phyloP scores from a whole-genome alignment of 2,888 invertebrate genomes.

The Encarsia formosa region DNA sequence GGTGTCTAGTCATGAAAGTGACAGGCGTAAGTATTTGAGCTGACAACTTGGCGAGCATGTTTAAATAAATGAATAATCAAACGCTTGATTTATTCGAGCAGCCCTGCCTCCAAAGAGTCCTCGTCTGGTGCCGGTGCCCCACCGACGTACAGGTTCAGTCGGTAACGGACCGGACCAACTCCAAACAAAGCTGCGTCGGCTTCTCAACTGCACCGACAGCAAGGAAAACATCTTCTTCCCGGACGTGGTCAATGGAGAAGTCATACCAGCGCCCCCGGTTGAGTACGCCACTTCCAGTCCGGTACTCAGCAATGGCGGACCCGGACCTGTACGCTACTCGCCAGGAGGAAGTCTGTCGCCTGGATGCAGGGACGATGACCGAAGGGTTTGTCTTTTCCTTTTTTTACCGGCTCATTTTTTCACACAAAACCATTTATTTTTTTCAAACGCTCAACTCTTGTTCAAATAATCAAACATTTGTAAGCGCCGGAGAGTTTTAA shows the following conservation, averaged over 20 bases:
- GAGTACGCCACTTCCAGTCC: constrained; percentile 20
- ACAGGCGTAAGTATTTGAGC: constrained; percentile 41
- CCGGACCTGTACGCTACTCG: constrained; percentile 45
- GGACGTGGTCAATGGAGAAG: constrained; percentile 39
- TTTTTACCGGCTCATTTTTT: no score
- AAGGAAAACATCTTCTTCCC: constrained; percentile 65
- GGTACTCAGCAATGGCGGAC: constrained; percentile 11
- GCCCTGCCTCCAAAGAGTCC: constrained; percentile 56
- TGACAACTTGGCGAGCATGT: no score
- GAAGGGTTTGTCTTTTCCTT: constrained; percentile 29
- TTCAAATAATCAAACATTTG: no score
- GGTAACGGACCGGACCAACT: constrained; percentile 59
- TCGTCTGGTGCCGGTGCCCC: constrained; percentile 52
- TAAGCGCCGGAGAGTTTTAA: no score
- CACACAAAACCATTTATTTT: no score
- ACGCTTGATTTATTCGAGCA: no score
- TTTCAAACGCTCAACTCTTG: no score
- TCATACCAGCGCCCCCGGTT: constrained; percentile 13
- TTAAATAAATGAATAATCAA: no score
- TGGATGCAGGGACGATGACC: constrained; percentile 42
- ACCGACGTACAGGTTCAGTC: constrained; percentile 51
- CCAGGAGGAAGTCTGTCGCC: constrained; percentile 41
- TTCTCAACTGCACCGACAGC: constrained; percentile 67
- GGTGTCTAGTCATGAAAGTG: constrained; percentile 40
- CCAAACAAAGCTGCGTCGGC: constrained; percentile 72